Conservation (phyloP, 1,140 invertebrate species). For the Bombus vancouverensis region DNA sequence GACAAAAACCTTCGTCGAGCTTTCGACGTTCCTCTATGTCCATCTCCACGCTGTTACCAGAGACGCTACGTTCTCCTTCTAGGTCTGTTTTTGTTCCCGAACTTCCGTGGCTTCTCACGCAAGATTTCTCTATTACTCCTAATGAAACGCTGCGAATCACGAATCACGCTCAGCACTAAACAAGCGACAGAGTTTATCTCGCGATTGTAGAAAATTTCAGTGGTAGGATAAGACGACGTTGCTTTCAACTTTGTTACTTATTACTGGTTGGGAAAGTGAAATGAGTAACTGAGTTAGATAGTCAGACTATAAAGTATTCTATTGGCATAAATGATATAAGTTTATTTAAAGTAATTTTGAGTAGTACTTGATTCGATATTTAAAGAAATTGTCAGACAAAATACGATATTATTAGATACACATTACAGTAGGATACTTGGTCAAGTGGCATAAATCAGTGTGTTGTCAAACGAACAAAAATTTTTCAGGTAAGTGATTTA, state of each 20-base stretch:
- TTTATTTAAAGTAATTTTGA: background rate
- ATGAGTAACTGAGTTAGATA: background rate
- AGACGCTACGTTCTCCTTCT: background rate
- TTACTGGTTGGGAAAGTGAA: background rate
- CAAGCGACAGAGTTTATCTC: background rate
- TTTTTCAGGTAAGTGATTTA: background rate
- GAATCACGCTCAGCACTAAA: background rate
- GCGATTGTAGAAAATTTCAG: background rate
- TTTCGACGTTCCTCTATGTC: slow-evolving; percentile 51
- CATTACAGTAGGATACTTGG: too few relatives aligned
- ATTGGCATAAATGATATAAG: too few relatives aligned
- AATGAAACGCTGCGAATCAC: slow-evolving; percentile 44
- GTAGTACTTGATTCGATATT: background rate
- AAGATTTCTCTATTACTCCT: slow-evolving; percentile 63
- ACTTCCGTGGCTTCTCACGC: slow-evolving; percentile 47
- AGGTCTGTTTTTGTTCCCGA: slow-evolving; percentile 44
- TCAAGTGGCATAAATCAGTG: background rate
- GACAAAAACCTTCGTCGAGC: slow-evolving; percentile 57
- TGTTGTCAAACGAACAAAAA: background rate
- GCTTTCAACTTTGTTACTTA: background rate
- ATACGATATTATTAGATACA: background rate
- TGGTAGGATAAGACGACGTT: background rate
- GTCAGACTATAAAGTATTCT: background rate
- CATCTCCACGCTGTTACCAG: slow-evolving; percentile 7
- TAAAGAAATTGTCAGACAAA: background rate